These are phyloP conservation scores for Bergia sp. DNA, from an alignment of 92 coral and sea anemone genomes.

Conservation along the genomic window DNA sequence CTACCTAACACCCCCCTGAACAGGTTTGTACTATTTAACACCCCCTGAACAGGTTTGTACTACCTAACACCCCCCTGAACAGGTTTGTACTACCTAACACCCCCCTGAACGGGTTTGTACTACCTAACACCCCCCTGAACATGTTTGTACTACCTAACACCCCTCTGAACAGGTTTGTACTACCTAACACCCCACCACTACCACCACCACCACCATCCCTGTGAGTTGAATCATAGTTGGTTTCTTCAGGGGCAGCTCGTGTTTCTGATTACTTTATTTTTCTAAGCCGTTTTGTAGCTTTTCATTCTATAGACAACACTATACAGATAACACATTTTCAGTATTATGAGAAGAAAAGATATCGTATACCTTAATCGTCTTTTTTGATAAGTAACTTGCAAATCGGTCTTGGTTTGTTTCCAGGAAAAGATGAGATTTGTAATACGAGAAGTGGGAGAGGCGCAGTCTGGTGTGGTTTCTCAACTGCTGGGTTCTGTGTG, in stretches of 20 bases:
- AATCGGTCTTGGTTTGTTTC: not conserved
- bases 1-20: too few species aligned
- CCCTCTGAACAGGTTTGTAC: too few species aligned
- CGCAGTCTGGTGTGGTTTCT: slow-evolving; percentile 30
- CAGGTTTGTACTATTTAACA: not conserved
- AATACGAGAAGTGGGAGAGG: slow-evolving; percentile 49
- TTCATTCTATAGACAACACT: not conserved
- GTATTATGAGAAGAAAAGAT: not conserved
- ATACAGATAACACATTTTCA: not conserved
- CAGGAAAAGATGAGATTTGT: slow-evolving; percentile 83
- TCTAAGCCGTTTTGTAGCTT: too few species aligned
- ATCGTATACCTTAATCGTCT: not conserved
- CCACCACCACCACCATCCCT: not conserved
- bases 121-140: too few species aligned
- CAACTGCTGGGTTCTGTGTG: slow-evolving; percentile 6
- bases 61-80: too few species aligned
- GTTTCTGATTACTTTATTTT: not conserved
- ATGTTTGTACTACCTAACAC: too few species aligned
- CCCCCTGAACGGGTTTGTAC: too few species aligned
- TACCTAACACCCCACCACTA: too few species aligned
- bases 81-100: too few species aligned
- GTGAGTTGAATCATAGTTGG: not conserved
- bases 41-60: too few species aligned
- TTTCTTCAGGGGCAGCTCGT: not conserved
- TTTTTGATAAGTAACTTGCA: not conserved